phyloP scores from a whole-genome alignment of 2,888 invertebrate genomes.

The Cosmia pyralina region DNA sequence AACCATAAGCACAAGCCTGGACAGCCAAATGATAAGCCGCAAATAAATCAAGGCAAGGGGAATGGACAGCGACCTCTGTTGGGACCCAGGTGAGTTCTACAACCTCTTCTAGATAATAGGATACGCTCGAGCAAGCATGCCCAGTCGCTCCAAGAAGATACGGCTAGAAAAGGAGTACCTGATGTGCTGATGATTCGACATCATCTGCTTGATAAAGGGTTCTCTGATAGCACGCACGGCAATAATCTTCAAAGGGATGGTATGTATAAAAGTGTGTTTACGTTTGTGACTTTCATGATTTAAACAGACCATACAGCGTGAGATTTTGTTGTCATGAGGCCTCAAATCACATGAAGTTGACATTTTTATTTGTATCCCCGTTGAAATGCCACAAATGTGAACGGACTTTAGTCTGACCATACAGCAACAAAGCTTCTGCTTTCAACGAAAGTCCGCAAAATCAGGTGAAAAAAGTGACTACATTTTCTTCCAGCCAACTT shows the following conservation, averaged over 20 bases:
- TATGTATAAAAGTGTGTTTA: background rate
- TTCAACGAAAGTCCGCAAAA: background rate
- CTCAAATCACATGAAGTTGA: background rate
- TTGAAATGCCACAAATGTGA: background rate
- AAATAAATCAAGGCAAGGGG: conserved; percentile 73
- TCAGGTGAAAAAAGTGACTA: background rate
- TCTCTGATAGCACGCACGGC: no score
- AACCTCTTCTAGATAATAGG: background rate
- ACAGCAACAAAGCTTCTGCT: no score
- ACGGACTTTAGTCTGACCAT: background rate
- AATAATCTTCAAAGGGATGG: no score
- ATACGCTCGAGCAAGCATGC: background rate
- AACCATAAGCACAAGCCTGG: conserved; percentile 77
- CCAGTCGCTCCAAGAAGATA: background rate
- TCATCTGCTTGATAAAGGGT: background rate
- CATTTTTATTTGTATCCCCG: background rate
- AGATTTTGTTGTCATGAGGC: background rate
- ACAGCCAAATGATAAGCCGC: conserved; percentile 73
- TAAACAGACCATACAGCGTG: no score
- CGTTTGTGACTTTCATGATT: background rate
- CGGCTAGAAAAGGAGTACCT: background rate
- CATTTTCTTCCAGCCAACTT: background rate
- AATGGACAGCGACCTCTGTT: conserved; percentile 81
- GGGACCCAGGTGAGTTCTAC: conserved; percentile 78
- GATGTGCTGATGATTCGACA: background rate